These are phyloP conservation scores for Idaea straminata DNA, from an alignment of 2,888 invertebrate species.

Conservation along the genomic window DNA sequence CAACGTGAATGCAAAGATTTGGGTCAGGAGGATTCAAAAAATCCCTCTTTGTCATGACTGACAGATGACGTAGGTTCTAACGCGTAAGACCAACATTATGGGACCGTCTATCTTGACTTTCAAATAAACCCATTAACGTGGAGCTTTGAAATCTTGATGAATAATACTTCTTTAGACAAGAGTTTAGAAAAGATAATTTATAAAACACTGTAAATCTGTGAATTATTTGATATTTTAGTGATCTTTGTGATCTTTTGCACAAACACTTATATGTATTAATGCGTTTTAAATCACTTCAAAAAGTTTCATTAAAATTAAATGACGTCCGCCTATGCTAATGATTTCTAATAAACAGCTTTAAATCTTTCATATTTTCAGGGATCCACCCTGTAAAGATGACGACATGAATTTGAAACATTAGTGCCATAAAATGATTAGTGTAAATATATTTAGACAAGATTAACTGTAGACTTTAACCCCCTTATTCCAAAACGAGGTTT, in stretches of 20 bases:
- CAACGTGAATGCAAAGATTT: constrained; percentile 15
- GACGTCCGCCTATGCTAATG: background rate
- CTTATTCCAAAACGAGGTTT: too few relatives aligned
- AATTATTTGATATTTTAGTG: constrained; percentile 10
- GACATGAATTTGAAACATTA: background rate
- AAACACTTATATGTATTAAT: background rate
- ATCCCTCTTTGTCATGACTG: constrained; percentile 17
- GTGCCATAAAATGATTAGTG: background rate
- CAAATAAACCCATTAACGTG: constrained; percentile 17
- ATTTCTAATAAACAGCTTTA: background rate
- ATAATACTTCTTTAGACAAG: constrained; percentile 4
- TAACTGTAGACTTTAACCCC: too few relatives aligned
- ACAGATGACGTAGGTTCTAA: constrained; percentile 22
- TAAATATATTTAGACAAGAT: too few relatives aligned
- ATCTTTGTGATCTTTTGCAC: constrained; percentile 2
- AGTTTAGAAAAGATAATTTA: background rate
- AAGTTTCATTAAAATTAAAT: background rate
- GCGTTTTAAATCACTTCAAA: background rate
- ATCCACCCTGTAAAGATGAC: background rate
- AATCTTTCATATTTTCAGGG: background rate
- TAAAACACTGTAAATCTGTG: constrained; percentile 3
- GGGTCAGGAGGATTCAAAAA: constrained; percentile 23
- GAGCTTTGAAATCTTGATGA: constrained; percentile 16
- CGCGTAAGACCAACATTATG: constrained; percentile 12
- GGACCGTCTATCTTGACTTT: constrained; percentile 13